These are phyloP conservation scores for Huso huso DNA, from an alignment of 2,797 vertebrate species.

Conservation along the genomic window DNA sequence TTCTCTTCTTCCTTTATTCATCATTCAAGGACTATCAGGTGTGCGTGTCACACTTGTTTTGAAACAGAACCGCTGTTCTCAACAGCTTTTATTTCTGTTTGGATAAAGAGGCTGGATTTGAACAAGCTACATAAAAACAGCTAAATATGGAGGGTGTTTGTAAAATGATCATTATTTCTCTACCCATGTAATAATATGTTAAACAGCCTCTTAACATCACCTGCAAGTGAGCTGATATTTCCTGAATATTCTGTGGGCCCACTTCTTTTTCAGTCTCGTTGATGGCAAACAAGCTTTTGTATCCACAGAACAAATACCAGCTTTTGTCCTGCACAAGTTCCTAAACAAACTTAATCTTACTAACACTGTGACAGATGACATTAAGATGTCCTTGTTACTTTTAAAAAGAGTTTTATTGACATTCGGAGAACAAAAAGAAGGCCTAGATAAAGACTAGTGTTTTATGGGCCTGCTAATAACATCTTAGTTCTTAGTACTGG, in stretches of 20 bases:
- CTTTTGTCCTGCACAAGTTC: constrained; percentile 74
- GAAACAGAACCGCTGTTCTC: constrained; percentile 43
- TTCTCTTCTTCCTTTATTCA: constrained; percentile 49
- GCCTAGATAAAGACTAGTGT: constrained; percentile 69
- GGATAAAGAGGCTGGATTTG: constrained; percentile 37
- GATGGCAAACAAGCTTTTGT: constrained; percentile 66
- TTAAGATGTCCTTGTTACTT: constrained; percentile 79
- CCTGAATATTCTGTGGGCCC: constrained; percentile 43
- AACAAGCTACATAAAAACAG: constrained; percentile 3
- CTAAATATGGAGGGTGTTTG: constrained; percentile 18
- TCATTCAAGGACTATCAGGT: constrained; percentile 67
- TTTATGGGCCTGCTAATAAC: constrained; percentile 79
- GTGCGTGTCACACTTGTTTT: constrained; percentile 57
- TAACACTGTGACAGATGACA: constrained; percentile 83
- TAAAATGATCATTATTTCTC: constrained; percentile 46
- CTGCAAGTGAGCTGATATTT: constrained; percentile 68
- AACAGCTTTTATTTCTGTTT: constrained; percentile 49
- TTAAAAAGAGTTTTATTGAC: constrained; percentile 83
- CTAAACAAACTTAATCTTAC: constrained; percentile 84
- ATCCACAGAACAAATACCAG: constrained; percentile 67
- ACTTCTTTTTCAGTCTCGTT: constrained; percentile 59
- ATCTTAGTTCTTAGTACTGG: constrained; percentile 65
- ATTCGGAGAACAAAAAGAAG: constrained; percentile 75
- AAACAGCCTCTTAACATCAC: constrained; percentile 59
- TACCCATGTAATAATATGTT: constrained; percentile 41